These are phyloP conservation scores for Corythornis cristatus DNA, from an alignment of 2,113 vertebrate genomes.

Conservation along the genomic window DNA sequence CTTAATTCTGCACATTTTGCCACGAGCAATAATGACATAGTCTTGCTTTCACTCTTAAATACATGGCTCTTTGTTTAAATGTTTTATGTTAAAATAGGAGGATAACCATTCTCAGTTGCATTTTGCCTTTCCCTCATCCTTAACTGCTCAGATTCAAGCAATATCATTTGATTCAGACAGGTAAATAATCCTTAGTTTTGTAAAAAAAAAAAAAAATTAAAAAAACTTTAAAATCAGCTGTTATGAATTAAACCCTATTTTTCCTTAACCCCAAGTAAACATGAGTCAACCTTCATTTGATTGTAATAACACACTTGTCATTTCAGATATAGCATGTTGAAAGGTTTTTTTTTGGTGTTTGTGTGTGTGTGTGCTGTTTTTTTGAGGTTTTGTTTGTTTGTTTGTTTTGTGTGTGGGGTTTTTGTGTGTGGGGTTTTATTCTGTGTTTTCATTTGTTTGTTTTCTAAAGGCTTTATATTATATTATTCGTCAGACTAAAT, in stretches of 20 bases:
- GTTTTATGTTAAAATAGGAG: background rate
- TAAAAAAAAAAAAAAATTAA: background rate
- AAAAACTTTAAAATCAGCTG: background rate
- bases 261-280: slow-evolving; percentile 47
- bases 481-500: slow-evolving; percentile 39
- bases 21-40: background rate
- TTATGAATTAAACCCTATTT: slow-evolving; percentile 48
- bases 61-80: slow-evolving; percentile 13
- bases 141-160: slow-evolving; percentile 5
- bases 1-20: slow-evolving; percentile 5
- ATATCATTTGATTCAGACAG: slow-evolving; percentile 29
- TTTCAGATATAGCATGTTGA: background rate
- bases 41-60: slow-evolving; percentile 22
- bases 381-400: background rate
- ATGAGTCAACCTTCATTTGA: slow-evolving; percentile 25
- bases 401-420: background rate
- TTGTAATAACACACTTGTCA: slow-evolving; percentile 24
- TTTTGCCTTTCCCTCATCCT: background rate
- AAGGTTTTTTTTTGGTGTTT: background rate
- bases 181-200: slow-evolving; percentile 35
- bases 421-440: no score
- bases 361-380: no score
- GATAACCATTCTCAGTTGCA: background rate
- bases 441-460: background rate
- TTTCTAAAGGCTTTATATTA: background rate